Evolutionary conservation across 2,113 vertebrate species (phyloP), one percentile per base, ranked within the genome.

Genomic region (Mola mola): DNA sequence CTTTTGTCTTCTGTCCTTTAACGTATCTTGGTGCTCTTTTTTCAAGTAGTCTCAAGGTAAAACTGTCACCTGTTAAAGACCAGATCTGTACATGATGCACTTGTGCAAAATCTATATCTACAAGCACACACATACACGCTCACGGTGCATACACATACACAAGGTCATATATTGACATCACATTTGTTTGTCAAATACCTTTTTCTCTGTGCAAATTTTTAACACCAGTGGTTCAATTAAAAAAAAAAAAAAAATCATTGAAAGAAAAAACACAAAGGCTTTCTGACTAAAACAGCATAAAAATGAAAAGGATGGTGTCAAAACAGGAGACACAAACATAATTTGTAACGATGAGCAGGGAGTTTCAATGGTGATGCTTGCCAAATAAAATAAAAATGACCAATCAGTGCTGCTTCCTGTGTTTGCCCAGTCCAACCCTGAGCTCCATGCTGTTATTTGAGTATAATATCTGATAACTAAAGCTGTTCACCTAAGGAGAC

Each of bases 171-270:
- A 78, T 75, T 75, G 84, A 87, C 79, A 72, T 87, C 86, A 88
- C 85, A 88, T 87, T 82, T 84, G 71, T 74, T 76, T 67, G 56
- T 84, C 79, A 78, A 87, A 90, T 74, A 82, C 64, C 51, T 53
- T 82, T 86, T 72, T 79, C 61, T 80, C 65, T 98, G 95, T 97
- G 96, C 96, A 97, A 96, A 90, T 92, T 91, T 90, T 88, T 84
- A 94, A 95, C 92, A 96, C 94, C 95, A 97, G 95, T 96, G 95
- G 95, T 96, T 93, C 92, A 89, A 91, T 84, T 90, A 92, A 90
- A 93, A 65, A 92, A 90, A 91, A 91, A 59, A 53, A 92, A 88
- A 91, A 91, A 84, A 62, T 51, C 88, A 91, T 55, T 13, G 36
- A 33, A 16, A 37, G 36, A n/a, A 51, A 33, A 50, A 70, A 72